Percentiles rank a stretch among this genome's conserved stretches.
phyloP scores from a whole-genome alignment of 2,113 vertebrate genomes.

The Columba livia region DNA sequence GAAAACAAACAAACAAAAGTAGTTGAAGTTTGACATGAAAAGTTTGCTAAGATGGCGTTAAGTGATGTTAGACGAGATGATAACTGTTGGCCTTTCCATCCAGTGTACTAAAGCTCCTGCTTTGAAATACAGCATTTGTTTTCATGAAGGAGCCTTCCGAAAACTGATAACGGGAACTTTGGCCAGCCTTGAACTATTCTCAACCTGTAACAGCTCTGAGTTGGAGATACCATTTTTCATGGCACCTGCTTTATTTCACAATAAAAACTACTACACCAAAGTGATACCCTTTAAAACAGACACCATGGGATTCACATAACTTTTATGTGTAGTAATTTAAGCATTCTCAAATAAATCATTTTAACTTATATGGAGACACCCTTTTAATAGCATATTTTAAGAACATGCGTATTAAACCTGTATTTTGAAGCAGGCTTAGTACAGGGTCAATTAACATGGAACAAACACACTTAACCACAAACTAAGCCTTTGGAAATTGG shows the following conservation, averaged over 20 bases:
- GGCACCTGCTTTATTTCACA: constrained; percentile 7
- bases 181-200: constrained; percentile 3
- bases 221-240: neutral
- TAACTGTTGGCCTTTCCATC: neutral
- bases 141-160: neutral
- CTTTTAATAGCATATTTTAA: neutral
- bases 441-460: neutral
- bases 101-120: neutral
- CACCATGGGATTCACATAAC: neutral
- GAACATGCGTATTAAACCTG: neutral
- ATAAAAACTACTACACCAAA: neutral
- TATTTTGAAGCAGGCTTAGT: neutral
- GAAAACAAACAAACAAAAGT: neutral
- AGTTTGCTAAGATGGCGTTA: neutral
- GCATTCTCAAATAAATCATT: neutral
- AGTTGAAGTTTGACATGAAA: neutral
- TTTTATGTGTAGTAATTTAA: neutral
- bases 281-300: neutral
- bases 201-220: neutral
- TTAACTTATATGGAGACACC: neutral
- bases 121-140: neutral
- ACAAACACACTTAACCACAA: neutral
- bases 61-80: neutral
- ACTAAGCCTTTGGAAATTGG: neutral
- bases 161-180: constrained; percentile 2